Base-by-base conservation (phyloP, 2,888 invertebrate species). In the Drosophila diplacantha region DNA sequence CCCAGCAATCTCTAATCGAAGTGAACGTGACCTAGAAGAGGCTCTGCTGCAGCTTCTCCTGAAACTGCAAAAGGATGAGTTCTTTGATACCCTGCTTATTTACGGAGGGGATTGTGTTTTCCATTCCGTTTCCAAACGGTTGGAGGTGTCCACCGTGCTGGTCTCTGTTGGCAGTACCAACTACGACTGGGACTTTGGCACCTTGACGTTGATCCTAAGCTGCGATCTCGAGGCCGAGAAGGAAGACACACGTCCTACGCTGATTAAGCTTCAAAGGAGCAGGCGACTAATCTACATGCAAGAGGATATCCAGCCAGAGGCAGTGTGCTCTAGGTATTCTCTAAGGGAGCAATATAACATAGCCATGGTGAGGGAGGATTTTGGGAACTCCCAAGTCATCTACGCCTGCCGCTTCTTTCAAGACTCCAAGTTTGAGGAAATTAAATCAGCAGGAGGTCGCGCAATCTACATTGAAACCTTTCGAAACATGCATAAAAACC, bases 391-490 rank as follows among this genome's bases (percentile, higher is more conserved):
- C 0, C 52, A 39, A 6, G 9, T 24, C 2, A n/a, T 72, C 5
- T 68, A 61, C 37, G 41, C 63, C n/a, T 81, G 81, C 54, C 74
- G 78, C 43, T 24, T 4, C 38, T 73, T 68, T 37, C 44, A 34
- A 5, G 3, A 44, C 7, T 14, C 32, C 8, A 63, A 54, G 5
- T 46, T 55, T 12, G 43, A 49, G 9, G 37, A 64, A 12, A 26
- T 70, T 3, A 4, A 8, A 6, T n/a, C 38, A 7, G 6, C 7
- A 6, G 24, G 31, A 14, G 31, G 7, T 3, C 29, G 2, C 0
- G n/a, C 11, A 7, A 57, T 81, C n/a, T 82, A 64, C 14, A 54
- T 71, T 7, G 57, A 83, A 51, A 72, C 72, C 16, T 76, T 83
- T 34, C 20, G 5, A 0, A 69, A 83, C 9, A 75, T 83, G 80